Base-by-base conservation (phyloP, 2,888 invertebrate genomes). In the Cryptus viduatorius region DNA sequence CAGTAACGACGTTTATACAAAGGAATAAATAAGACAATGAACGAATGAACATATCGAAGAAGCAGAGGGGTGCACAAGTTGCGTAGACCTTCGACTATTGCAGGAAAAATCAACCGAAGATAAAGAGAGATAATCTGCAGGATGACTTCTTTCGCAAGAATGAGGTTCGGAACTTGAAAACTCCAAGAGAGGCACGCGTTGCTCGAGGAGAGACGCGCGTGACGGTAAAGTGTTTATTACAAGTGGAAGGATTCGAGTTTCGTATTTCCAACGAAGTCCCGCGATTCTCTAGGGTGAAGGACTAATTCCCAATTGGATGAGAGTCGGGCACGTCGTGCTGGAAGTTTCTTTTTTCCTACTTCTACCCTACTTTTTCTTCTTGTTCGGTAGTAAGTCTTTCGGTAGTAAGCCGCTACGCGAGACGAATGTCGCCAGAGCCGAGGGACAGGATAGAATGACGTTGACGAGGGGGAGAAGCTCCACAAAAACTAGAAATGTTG, bases 271-370 rank as follows among this genome's bases (percentile, higher is more conserved):
- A 64, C 16, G 7, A 42, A n/a, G 12, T 50, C 8, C 5, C 42
- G 50, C 69, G 50, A 79, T 71, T 19, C 72, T 73, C 46, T 10
- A 42, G 48, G 65, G 73, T 24, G 64, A 65, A 50, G 59, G 42
- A 59, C 73, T 75, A 84, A 82, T 79, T 84, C 81, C 73, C 79
- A 82, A 84, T 84, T 82, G 78, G 77, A 67, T 19, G 48, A 73
- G 46, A 67, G 65, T 14, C 19, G 24, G 42, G 64, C 46, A 59
- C 24, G 59, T 59, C 76, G 29, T 37, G 50, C 29, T 73, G 72
- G 29, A 37, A 48, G 14, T 81, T 61, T 67, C 29, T 53, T 68
- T 44, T n/a, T 68, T 46, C 19, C 65, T 14, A 31, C 29, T 50
- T 12, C 4, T 14, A 5, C 24, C 50, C 48, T 16, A n/a, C 19